A percentile compares a stretch with the other conserved stretches of the same genome.
Conservation (phyloP, 92 coral and sea anemone genomes). For the Chrysogorgia sp. region DNA sequence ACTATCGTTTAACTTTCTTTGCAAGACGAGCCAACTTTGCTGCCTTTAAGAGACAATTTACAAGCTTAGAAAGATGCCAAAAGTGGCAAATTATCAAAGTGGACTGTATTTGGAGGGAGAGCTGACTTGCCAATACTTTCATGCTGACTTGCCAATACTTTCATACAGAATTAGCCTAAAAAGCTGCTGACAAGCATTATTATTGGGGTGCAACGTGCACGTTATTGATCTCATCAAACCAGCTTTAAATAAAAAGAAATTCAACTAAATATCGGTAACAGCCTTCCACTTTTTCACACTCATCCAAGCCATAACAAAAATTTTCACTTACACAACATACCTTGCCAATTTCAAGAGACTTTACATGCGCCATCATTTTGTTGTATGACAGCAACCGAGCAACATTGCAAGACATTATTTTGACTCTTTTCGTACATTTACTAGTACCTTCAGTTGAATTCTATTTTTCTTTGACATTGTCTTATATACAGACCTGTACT, state of each 20-base stretch:
- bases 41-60: conserved; percentile 53
- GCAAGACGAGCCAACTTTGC: conserved; percentile 67
- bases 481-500: conserved; percentile 65
- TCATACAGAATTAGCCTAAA: conserved; percentile 64
- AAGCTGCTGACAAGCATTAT: conserved; percentile 67
- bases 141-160: no score
- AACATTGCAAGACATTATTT: conserved; percentile 77
- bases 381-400: conserved; percentile 69
- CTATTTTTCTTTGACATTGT: conserved; percentile 42
- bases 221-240: conserved; percentile 53
- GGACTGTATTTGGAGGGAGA: conserved; percentile 39
- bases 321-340: conserved; percentile 63
- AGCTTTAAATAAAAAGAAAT: conserved; percentile 58
- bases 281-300: conserved; percentile 62
- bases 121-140: conserved; percentile 61
- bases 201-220: conserved; percentile 58
- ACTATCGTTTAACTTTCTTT: conserved; percentile 64
- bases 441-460: conserved; percentile 14
- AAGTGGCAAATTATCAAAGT: conserved; percentile 58
- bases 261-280: conserved; percentile 54
- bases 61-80: conserved; percentile 67
- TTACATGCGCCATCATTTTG: conserved; percentile 71
- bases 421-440: conserved; percentile 54
- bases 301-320: conserved; percentile 62
- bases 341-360: conserved; percentile 69